A percentile compares a stretch with the other conserved stretches of the same genome.
Conservation (phyloP, 2,113 vertebrate genomes). For the Trematocara zebra region DNA sequence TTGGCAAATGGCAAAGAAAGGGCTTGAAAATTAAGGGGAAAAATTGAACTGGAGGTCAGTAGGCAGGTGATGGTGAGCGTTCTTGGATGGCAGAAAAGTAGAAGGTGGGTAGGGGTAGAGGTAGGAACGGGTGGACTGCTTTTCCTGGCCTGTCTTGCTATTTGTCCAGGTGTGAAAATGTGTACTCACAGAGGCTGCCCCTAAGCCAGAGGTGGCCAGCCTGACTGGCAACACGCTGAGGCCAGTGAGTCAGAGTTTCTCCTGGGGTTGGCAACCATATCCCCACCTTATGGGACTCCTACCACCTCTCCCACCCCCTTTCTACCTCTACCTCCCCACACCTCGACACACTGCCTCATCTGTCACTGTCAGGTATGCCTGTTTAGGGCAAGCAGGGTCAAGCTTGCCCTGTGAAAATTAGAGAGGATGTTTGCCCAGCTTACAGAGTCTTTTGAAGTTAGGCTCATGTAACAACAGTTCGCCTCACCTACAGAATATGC, state of each 20-base stretch:
- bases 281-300: slow-evolving; percentile 37
- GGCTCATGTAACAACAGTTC: slow-evolving; percentile 46
- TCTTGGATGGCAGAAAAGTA: slow-evolving; percentile 18
- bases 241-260: slow-evolving; percentile 70
- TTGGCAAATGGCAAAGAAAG: background rate
- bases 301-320: background rate
- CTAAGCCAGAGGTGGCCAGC: slow-evolving; percentile 33
- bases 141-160: slow-evolving; percentile 58
- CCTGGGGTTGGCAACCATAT: slow-evolving; percentile 46
- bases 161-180: slow-evolving; percentile 75
- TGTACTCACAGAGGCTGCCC: slow-evolving; percentile 60
- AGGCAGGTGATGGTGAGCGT: slow-evolving; percentile 17
- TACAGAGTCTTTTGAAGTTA: slow-evolving; percentile 52
- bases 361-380: slow-evolving; percentile 65
- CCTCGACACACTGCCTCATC: slow-evolving; percentile 66
- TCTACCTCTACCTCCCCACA: slow-evolving; percentile 14
- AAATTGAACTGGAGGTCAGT: background rate
- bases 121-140: slow-evolving; percentile 52
- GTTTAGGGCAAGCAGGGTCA: slow-evolving; percentile 44
- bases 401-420: slow-evolving; percentile 45
- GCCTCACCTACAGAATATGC: slow-evolving; percentile 22
- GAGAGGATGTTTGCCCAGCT: slow-evolving; percentile 60
- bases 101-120: slow-evolving; percentile 22
- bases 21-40: background rate
- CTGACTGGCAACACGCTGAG: slow-evolving; percentile 52